Conservation (phyloP, 2,888 invertebrate genomes). For the Lypha dubia region DNA sequence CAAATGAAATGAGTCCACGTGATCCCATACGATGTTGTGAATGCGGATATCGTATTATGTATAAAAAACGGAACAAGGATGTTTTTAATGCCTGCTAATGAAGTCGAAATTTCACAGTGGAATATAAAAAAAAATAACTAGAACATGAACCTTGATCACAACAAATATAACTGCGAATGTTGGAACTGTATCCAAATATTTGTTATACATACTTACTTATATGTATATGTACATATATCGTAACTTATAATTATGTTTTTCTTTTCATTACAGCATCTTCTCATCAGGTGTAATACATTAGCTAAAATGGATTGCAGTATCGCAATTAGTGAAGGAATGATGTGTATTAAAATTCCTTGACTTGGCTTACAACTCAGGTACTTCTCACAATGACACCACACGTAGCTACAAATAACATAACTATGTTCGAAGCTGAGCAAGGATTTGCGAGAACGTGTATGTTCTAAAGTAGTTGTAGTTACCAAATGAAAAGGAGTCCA, state of each 20-base stretch:
- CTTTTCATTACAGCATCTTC: conserved; percentile 35
- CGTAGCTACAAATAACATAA: conserved; percentile 17
- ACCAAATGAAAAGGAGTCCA: conserved; percentile 13
- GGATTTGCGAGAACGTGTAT: conserved; percentile 34
- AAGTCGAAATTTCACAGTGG: no score
- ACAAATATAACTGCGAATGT: no score
- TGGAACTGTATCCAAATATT: no score
- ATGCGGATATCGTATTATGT: no score
- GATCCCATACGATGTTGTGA: no score
- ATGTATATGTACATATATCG: no score
- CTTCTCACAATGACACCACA: conserved; percentile 49
- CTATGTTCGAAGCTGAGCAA: conserved; percentile 40
- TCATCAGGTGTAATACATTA: conserved; percentile 50
- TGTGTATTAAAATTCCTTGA: conserved; percentile 20
- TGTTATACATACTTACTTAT: no score
- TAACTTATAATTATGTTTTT: neutral
- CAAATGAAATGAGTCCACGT: no score
- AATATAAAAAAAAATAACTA: no score
- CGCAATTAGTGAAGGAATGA: conserved; percentile 26
- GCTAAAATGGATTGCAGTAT: conserved; percentile 34
- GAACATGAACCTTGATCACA: no score
- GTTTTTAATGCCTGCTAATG: no score
- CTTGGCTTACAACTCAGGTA: conserved; percentile 58
- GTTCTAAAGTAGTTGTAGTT: conserved; percentile 34
- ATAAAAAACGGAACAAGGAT: no score